Base-by-base conservation (phyloP, 2,797 vertebrate genomes). In the Poecilia wingei region DNA sequence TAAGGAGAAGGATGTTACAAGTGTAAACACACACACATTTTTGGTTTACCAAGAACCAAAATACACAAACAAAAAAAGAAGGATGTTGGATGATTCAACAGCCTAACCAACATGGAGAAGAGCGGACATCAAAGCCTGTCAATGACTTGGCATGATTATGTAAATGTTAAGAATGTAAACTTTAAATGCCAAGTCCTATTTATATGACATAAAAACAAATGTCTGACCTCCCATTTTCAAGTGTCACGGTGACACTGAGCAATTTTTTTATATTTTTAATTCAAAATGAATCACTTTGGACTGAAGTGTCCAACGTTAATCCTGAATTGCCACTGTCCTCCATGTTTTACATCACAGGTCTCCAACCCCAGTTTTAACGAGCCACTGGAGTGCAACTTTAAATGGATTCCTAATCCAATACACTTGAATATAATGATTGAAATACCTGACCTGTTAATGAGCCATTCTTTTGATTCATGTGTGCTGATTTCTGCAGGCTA, bases 1-100 rank as follows among this genome's bases (percentile, higher is more conserved):
- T 22, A 22, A 7, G 33, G 61, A 22, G 36, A 68, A 68, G 20
- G 39, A 25, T 20, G 25, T 68, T 39, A 25, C 18, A 0, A 41
- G 20, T 41, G 36, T 68, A 41, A 68, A 68, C 64, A 68, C 36
- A 41, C 64, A 68, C 18, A 68, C 22, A 68, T 68, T 68, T 68
- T 41, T 68, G 64, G 64, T 25, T 68, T 68, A 68, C 64, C 64
- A 39, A 64, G 61, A 36, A 36, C 2, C 57, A 59, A 31, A 33
- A 3, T 20, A 36, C 36, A 68, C 39, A 25, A 25, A 22, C 20
- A 20, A 41, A n/a, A 31, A 31, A 6, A n/a, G 14, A n/a, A 6
- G 39, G 22, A 31, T 41, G 28, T n/a, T 45, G 22, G 25, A 70
- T 31, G n/a, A 45, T 45, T 70, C 41, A 25, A 70, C 12, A 14